phyloP scores from a whole-genome alignment of 2,888 invertebrate species.

The Podabrus alpinus region DNA sequence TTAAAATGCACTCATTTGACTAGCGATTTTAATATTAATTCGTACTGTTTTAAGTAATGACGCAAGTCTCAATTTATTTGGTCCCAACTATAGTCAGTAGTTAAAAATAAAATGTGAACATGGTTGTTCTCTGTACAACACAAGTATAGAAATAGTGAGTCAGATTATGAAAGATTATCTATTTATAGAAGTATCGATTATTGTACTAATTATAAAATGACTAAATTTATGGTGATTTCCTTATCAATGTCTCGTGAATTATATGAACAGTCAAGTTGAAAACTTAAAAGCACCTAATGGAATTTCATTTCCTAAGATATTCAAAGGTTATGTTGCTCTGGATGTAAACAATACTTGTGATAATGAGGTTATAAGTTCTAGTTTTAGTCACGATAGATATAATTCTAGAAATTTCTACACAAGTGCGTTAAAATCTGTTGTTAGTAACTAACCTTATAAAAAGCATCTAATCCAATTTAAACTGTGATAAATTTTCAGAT shows the following conservation, averaged over 20 bases:
- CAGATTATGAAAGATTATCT: not conserved
- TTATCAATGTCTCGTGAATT: not conserved
- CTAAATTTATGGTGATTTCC: not conserved
- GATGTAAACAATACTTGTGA: not conserved
- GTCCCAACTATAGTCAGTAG: no score
- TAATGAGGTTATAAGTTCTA: not conserved
- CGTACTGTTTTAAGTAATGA: no score
- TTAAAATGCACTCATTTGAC: no score
- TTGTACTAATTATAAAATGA: not conserved
- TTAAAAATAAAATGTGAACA: no score
- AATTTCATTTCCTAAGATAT: not conserved
- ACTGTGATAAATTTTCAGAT: not conserved
- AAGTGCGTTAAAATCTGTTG: not conserved
- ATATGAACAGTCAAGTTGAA: not conserved
- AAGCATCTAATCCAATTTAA: not conserved
- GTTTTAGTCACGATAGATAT: not conserved
- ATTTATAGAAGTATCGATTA: not conserved
- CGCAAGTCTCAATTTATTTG: no score
- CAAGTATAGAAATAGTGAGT: not conserved
- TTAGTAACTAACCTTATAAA: not conserved
- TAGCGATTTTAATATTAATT: no score
- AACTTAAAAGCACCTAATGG: not conserved
- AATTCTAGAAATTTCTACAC: not conserved
- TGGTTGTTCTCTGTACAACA: not conserved
- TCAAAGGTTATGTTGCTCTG: not conserved